Base-by-base conservation (phyloP, 2,888 invertebrate species). In the Augiades crinisus region DNA sequence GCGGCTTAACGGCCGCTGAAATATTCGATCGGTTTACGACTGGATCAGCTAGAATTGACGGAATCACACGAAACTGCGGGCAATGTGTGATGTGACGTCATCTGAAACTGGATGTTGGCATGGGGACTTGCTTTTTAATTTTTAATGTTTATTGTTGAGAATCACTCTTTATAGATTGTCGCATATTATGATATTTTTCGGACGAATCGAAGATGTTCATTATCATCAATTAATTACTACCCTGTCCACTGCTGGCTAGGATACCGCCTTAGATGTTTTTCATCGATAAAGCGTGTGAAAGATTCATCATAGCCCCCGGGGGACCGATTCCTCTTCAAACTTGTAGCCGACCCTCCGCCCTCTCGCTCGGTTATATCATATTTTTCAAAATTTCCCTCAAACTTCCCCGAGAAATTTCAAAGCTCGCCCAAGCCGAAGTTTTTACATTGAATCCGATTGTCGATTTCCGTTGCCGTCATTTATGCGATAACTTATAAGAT, bases 271-370 rank as follows among this genome's bases (percentile, higher is more conserved):
- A n/a, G n/a, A n/a, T n/a, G n/a, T n/a, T n/a, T n/a, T n/a, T n/a
- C n/a, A n/a, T n/a, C 83, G 84, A 84, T 84, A 85, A 86, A 84
- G 76, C 81, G 84, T 81, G 81, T 81, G 79, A 83, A 84, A 84
- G 84, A 86, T 87, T 87, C 87, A 87, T 88, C 86, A 81, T 75
- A 64, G 73, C 77, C 70, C 85, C 78, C 82, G 55, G 60, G 84
- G 78, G 87, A 71, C 68, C 83, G 70, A 87, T 87, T 80, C 70
- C 78, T 87, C 81, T 79, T 78, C 78, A 65, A 86, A 86, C 71
- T 85, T 82, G 77, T 70, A 71, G 72, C 75, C 75, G 68, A 69
- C 72, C 75, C 75, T 71, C 75, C 68, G 67, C 73, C 72, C 77
- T 74, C 72, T 63, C 59, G 65, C 71, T 70, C 71, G 65, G 76